A percentile compares a stretch with the other conserved stretches of the same genome.
These are phyloP conservation scores for Melipona quadrifasciata DNA, from an alignment of 1,140 invertebrate species.

Conservation along the genomic window DNA sequence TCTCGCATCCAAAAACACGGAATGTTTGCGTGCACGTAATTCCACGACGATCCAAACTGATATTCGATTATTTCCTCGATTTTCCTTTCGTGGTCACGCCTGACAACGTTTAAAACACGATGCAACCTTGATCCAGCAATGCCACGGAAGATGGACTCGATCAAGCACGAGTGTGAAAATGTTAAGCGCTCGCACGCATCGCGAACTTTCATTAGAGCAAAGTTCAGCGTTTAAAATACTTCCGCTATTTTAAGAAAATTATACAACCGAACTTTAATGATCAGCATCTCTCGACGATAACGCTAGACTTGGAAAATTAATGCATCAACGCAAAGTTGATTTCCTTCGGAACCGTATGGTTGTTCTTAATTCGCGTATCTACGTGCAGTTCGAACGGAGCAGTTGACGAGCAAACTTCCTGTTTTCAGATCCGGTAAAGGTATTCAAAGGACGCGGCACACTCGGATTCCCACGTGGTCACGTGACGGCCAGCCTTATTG, in stretches of 20 bases:
- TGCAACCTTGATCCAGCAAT: not conserved
- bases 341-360: not conserved
- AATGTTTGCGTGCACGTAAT: not conserved
- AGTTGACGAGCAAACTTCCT: not conserved
- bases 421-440: conserved; percentile 26
- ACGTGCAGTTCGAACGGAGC: not conserved
- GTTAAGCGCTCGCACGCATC: not conserved
- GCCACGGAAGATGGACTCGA: too few relatives aligned
- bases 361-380: not conserved
- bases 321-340: not conserved
- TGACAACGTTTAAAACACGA: not conserved
- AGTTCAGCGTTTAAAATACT: conserved; percentile 43
- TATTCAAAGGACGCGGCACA: conserved; percentile 57
- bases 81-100: not conserved
- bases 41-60: not conserved
- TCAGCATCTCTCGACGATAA: not conserved
- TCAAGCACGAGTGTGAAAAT: not conserved
- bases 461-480: conserved; percentile 13
- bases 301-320: not conserved
- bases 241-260: not conserved
- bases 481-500: conserved; percentile 65
- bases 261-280: not conserved
- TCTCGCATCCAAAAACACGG: not conserved
- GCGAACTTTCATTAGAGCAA: conserved; percentile 10
- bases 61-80: not conserved